Evolutionary conservation across 2,888 invertebrate genomes (phyloP).

Genomic region (Octonoba sinensis): DNA sequence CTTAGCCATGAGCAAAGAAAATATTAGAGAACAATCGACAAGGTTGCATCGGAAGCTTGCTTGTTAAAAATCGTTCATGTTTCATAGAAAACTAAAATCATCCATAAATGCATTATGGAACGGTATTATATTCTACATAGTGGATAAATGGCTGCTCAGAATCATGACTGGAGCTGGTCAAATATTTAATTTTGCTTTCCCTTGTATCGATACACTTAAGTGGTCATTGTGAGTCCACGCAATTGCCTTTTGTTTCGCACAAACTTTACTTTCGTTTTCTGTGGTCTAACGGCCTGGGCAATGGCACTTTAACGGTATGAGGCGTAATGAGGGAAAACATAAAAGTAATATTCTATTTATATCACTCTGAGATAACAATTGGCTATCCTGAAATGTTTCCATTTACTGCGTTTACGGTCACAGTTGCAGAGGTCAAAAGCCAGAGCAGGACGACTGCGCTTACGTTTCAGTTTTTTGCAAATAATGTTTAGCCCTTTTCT

Average conservation of each 20-base stretch:
- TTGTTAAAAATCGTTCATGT: constrained; percentile 4
- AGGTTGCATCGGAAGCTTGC: constrained; percentile 5
- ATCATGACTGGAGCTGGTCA: constrained; percentile 11
- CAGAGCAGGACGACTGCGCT: background rate
- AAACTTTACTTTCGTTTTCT: constrained; percentile 29
- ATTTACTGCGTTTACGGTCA: constrained; percentile 25
- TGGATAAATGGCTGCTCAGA: constrained; percentile 20
- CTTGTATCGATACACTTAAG: constrained; percentile 1
- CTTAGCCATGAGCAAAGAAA: too few relatives aligned
- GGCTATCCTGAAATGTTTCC: background rate
- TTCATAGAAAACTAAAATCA: constrained; percentile 11
- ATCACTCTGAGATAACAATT: background rate
- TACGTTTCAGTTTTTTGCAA: background rate
- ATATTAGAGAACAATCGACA: constrained; percentile 24
- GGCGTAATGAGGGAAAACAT: constrained; percentile 20
- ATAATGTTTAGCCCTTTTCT: background rate
- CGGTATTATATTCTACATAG: background rate
- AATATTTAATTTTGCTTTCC: constrained; percentile 27
- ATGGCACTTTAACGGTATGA: constrained; percentile 31
- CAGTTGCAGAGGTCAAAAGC: constrained; percentile 25
- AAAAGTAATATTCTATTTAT: constrained; percentile 5
- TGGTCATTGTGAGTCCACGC: constrained; percentile 18
- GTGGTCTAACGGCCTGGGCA: constrained; percentile 4
- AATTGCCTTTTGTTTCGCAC: constrained; percentile 28
- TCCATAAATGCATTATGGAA: background rate